These are phyloP conservation scores for Amiota mariae DNA, from an alignment of 2,888 invertebrate genomes.

Conservation along the genomic window DNA sequence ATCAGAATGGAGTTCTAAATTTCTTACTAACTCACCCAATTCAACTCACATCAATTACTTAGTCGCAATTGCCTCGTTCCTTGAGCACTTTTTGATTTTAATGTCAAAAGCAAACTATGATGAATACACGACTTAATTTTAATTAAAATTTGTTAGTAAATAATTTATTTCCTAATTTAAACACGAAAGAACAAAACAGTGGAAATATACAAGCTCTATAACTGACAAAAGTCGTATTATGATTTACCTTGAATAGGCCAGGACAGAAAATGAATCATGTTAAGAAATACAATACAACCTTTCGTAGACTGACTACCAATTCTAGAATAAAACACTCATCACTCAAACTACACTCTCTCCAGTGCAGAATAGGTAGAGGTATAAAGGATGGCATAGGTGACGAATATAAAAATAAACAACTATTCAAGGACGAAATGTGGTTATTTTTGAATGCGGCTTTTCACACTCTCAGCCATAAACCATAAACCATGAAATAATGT, in stretches of 20 bases:
- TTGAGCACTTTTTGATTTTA: not conserved
- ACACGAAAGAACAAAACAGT: constrained; percentile 5
- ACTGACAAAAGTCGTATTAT: not conserved
- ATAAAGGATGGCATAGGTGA: too few species aligned
- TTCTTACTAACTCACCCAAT: too few species aligned
- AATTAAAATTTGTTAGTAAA: constrained; percentile 24
- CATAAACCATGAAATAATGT: not conserved
- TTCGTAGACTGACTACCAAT: too few species aligned
- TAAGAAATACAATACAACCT: too few species aligned
- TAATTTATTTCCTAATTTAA: constrained; percentile 26
- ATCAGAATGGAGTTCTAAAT: too few species aligned
- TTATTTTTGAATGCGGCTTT: not conserved
- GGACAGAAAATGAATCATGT: not conserved
- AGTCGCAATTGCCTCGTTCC: too few species aligned
- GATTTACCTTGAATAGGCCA: not conserved
- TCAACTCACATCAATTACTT: too few species aligned
- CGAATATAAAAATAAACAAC: constrained; percentile 2
- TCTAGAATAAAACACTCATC: too few species aligned
- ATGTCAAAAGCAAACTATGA: not conserved
- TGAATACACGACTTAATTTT: not conserved
- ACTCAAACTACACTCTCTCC: too few species aligned
- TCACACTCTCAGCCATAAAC: not conserved
- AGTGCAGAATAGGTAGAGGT: too few species aligned
- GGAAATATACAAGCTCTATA: not conserved
- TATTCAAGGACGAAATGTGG: not conserved